Evolutionary conservation across 1,140 invertebrate genomes (phyloP), one percentile per base, ranked within the genome.

Genomic region (Drosophila bipectinata): DNA sequence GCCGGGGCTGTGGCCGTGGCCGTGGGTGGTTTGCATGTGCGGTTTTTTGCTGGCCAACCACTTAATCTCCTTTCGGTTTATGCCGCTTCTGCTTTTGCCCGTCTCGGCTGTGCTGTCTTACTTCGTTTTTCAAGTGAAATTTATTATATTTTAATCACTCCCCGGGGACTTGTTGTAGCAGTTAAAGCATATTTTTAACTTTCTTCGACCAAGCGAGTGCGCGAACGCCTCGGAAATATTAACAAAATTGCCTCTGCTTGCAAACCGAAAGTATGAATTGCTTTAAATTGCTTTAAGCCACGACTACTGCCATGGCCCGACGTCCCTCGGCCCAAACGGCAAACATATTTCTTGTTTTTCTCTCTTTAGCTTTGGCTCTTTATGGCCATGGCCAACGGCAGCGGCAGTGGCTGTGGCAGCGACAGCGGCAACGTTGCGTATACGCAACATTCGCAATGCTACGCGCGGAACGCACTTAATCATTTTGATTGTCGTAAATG

Each of bases 81-180:
- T 75, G 69, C 69, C 51, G 60, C 78, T 54, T 67, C 66, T 63
- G 63, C 63, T 18, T 44, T 41, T 41, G 26, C 26, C 26, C 26
- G 26, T 8, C 10, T 44, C 66, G 18, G 41, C 48, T 41, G 48
- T 41, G 48, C 56, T 72, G 73, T 76, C 63, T 79, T 88, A 71
- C 53, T 78, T 88, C 72, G 79, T 77, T 88, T 83, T 83, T 64
- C 84, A 83, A 88, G 66, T 88, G 74, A 88, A 88, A 88, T 88
- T 88, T 88, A 88, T 88, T 88, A 79, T 88, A 88, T 88, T 88
- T 88, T 88, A 88, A 88, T 88, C 83, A 88, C 83, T 88, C 83
- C 83, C 83, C 84, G 68, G 72, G 79, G 83, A 75, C 78, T 82
- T 88, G 72, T 87, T 87, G 83, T 71, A 63, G 77, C 83, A 72